These are phyloP conservation scores for Brienomyrus brachyistius DNA, from an alignment of 2,113 vertebrate genomes.

Conservation along the genomic window DNA sequence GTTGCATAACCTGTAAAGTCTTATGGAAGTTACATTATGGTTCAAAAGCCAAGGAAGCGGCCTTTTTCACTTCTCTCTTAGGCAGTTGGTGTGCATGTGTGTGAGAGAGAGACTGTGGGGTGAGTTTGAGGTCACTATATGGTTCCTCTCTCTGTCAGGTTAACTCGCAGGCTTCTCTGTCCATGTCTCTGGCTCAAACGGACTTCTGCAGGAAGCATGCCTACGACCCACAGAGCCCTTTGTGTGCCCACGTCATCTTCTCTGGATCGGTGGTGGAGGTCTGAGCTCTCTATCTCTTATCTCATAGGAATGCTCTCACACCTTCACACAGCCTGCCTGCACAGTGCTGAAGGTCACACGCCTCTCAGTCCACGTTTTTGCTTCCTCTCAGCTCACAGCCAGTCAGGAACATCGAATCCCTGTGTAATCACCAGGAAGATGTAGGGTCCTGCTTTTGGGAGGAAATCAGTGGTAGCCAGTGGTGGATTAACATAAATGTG, in stretches of 20 bases:
- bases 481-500: not conserved
- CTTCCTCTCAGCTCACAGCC: too few relatives aligned
- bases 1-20: not conserved
- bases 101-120: not conserved
- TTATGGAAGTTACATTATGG: not conserved
- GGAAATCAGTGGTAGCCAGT: not conserved
- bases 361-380: not conserved
- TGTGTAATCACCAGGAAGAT: not conserved
- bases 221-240: constrained; percentile 86
- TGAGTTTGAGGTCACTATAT: not conserved
- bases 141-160: constrained; percentile 54
- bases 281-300: constrained; percentile 19
- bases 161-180: constrained; percentile 73
- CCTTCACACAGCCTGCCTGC: not conserved
- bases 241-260: constrained; percentile 84
- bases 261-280: constrained; percentile 76
- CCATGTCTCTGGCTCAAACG: constrained; percentile 87
- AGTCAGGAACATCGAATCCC: too few relatives aligned
- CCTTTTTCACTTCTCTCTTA: not conserved
- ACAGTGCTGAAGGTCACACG: not conserved
- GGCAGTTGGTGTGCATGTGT: not conserved
- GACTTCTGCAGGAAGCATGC: constrained; percentile 71
- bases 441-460: not conserved
- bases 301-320: not conserved
- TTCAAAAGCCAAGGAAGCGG: not conserved